A percentile compares a stretch with the other conserved stretches of the same genome.
phyloP scores from a whole-genome alignment of 2,888 invertebrate species.

The Macaria notata region DNA sequence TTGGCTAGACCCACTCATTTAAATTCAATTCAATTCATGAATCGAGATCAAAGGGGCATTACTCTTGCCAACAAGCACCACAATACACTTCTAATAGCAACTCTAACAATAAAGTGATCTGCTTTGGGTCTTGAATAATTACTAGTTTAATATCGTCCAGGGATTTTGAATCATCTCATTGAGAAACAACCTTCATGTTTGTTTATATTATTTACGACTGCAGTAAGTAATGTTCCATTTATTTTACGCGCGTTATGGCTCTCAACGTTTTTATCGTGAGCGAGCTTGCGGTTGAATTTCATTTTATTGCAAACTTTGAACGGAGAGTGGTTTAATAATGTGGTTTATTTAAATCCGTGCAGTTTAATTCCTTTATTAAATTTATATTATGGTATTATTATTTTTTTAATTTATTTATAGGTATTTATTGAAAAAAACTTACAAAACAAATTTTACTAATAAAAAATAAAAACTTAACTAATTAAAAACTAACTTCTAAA shows the following conservation, averaged over 20 bases:
- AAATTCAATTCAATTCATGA: slow-evolving; percentile 54
- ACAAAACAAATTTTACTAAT: no score
- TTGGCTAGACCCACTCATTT: slow-evolving; percentile 43
- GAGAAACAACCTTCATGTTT: slow-evolving; percentile 46
- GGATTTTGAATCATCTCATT: slow-evolving; percentile 40
- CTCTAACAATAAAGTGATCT: slow-evolving; percentile 52
- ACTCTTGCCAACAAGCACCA: slow-evolving; percentile 48
- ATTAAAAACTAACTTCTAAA: no score
- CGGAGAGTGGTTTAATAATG: no score
- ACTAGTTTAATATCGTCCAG: slow-evolving; percentile 42
- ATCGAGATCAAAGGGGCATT: slow-evolving; percentile 63
- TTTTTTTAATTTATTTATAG: no score
- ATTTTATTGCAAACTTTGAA: no score
- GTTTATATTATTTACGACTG: slow-evolving; percentile 50
- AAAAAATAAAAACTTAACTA: no score
- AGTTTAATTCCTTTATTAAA: no score
- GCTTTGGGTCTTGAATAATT: slow-evolving; percentile 42
- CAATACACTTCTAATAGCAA: slow-evolving; percentile 31
- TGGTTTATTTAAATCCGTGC: no score
- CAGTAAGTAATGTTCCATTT: slow-evolving; percentile 49
- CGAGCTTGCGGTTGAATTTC: no score
- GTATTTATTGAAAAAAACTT: no score
- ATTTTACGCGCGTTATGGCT: slow-evolving; percentile 33
- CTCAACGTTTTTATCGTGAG: no score
- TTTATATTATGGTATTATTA: no score